Percentiles rank a stretch among this genome's conserved stretches.
Conservation (phyloP, 2,888 invertebrate species). For the Oscheius onirici region DNA sequence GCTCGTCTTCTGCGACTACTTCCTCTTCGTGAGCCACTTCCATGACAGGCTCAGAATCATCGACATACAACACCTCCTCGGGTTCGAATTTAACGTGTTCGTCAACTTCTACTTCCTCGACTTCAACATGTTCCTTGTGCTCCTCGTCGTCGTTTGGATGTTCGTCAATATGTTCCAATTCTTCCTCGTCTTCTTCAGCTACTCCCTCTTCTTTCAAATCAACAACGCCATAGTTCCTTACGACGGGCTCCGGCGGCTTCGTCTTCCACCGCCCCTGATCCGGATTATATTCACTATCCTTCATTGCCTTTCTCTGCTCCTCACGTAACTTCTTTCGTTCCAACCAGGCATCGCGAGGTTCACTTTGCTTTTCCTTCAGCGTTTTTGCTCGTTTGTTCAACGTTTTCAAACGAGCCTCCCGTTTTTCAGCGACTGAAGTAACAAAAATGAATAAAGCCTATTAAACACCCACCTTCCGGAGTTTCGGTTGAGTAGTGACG, state of each 20-base stretch:
- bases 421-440: not conserved
- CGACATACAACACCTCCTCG: not conserved
- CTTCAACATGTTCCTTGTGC: not conserved
- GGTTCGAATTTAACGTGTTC: not conserved
- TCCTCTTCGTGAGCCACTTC: no score
- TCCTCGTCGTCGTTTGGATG: not conserved
- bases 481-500: slow-evolving; percentile 2
- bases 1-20: no score
- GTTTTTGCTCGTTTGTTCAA: not conserved
- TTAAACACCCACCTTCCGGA: not conserved
- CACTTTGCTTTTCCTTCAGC: not conserved
- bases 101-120: not conserved
- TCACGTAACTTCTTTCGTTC: not conserved
- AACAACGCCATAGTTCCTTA: no score
- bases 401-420: not conserved
- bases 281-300: no score
- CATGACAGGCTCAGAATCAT: not conserved
- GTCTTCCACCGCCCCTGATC: no score
- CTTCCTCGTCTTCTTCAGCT: not conserved
- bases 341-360: slow-evolving; percentile 5
- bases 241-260: no score
- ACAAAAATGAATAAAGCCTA: not conserved
- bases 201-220: no score
- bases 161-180: not conserved
- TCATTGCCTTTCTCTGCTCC: not conserved